Base-by-base conservation (phyloP, 92 coral and sea anemone species). In the Montipora capitata region DNA sequence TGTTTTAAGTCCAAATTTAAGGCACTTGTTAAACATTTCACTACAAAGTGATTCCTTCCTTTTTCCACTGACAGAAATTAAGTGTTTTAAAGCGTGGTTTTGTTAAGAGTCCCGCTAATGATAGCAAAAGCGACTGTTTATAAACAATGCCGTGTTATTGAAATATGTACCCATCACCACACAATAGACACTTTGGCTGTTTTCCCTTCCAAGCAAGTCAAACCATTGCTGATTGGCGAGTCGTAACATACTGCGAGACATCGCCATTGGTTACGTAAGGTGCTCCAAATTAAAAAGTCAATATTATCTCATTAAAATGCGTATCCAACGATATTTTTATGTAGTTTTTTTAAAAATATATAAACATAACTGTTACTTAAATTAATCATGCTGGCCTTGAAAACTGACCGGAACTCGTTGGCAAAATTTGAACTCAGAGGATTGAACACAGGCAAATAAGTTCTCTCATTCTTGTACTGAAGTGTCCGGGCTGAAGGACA, bases 281-380 rank as follows among this genome's bases (percentile, higher is more conserved):
- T 16, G 18, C 35, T 14, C 7, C 40, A 68, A 68, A 68, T 68
- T 39, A 68, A 12, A 68, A 68, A 68, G 73, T 68, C 73, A 68
- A 68, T 35, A 68, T 68, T 35, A 11, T 9, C 73, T 68, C 43
- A 68, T 68, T 68, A 68, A 43, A n/a, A 68, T 68, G 73, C 73
- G 40, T 68, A 68, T 27, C 44, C 10, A 40, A 68, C 10, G 44
- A 68, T 40, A 68, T 68, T 68, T 35, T 68, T 35, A 68, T 44
- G 44, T 7, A 27, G 35, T 27, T 68, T n/a, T 27, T 12, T 68
- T 27, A 7, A 2, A 17, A n/a, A n/a, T 66, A 9, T 17, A 35
- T 10, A 57, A 10, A 7, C 10, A 3, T 15, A 57, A 10, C 63
- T 57, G 16, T 57, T 15, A 57, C 16, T 27, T 27, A 27, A 27